phyloP scores from a whole-genome alignment of 1,140 invertebrate genomes.

The Lineus longissimus region DNA sequence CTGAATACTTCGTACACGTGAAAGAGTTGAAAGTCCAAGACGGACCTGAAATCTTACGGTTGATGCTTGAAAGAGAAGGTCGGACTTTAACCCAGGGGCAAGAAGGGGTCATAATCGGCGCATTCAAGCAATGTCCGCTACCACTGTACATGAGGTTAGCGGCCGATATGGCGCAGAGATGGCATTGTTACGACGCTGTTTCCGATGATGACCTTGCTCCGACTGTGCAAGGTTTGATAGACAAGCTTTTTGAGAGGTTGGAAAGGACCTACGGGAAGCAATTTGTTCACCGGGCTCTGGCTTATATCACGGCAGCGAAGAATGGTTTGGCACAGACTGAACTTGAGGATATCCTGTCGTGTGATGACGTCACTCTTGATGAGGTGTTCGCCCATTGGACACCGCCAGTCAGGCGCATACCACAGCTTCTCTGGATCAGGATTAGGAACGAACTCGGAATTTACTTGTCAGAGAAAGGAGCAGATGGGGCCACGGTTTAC shows the following conservation, averaged over 20 bases:
- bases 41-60: too few species aligned
- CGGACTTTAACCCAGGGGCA: conserved; percentile 67
- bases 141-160: conserved; percentile 94
- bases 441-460: conserved; percentile 31
- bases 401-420: conserved; percentile 44
- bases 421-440: conserved; percentile 41
- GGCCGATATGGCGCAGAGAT: conserved; percentile 74
- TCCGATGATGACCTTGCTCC: conserved; percentile 85
- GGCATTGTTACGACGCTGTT: conserved; percentile 90
- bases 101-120: conserved; percentile 86
- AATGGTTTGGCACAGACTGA: conserved; percentile 59
- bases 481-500: conserved; percentile 13
- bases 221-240: conserved; percentile 95
- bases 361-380: conserved; percentile 49
- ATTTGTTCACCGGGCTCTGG: conserved; percentile 60
- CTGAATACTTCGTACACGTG: too few species aligned
- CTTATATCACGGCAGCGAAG: conserved; percentile 62
- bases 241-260: conserved; percentile 72
- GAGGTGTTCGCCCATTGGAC: conserved; percentile 53
- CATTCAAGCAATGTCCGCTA: conserved; percentile 77
- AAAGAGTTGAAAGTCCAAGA: too few species aligned
- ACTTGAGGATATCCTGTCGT: conserved; percentile 46
- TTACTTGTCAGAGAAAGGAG: conserved; percentile 9
- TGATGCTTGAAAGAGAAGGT: neutral
- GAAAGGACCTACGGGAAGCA: conserved; percentile 86